A percentile compares a stretch with the other conserved stretches of the same genome.
Evolutionary conservation across 2,888 invertebrate genomes (phyloP).

Genomic region (Pyrochroa serraticornis): DNA sequence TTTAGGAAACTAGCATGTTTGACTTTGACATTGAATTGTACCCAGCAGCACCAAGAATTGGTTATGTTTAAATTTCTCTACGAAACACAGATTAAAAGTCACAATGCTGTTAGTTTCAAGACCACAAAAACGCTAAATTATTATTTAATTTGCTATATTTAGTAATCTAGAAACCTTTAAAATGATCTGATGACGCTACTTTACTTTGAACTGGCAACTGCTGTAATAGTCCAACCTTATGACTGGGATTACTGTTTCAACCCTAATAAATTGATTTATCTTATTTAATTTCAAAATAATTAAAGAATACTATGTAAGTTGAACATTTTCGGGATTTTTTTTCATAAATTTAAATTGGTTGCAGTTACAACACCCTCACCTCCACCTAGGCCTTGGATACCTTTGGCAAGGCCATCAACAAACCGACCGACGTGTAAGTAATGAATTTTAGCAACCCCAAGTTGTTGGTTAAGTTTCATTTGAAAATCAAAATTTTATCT

Average conservation of each 20-base stretch:
- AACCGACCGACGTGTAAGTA: conserved; percentile 89
- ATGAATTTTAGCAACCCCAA: conserved; percentile 1
- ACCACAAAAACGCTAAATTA: too few species aligned
- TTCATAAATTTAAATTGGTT: conserved; percentile 60
- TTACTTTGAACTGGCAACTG: too few species aligned
- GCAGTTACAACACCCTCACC: conserved; percentile 88
- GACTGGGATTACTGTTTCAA: too few species aligned
- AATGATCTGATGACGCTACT: too few species aligned
- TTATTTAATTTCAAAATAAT: neutral
- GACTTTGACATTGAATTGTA: neutral
- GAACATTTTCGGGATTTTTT: conserved; percentile 11
- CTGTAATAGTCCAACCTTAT: too few species aligned
- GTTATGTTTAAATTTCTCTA: neutral
- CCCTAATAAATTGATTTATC: neutral
- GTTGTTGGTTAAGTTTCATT: neutral
- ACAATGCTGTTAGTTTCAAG: too few species aligned
- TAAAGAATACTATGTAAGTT: too few species aligned
- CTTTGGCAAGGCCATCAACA: conserved; percentile 86
- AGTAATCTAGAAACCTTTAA: too few species aligned
- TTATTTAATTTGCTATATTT: too few species aligned
- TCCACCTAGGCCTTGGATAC: conserved; percentile 95
- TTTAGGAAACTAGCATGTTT: neutral
- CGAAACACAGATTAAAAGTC: too few species aligned
- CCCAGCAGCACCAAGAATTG: neutral
- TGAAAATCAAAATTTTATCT: neutral